These are phyloP conservation scores for Tursiops truncatus DNA, from an alignment of 2,113 vertebrate genomes.

Conservation along the genomic window DNA sequence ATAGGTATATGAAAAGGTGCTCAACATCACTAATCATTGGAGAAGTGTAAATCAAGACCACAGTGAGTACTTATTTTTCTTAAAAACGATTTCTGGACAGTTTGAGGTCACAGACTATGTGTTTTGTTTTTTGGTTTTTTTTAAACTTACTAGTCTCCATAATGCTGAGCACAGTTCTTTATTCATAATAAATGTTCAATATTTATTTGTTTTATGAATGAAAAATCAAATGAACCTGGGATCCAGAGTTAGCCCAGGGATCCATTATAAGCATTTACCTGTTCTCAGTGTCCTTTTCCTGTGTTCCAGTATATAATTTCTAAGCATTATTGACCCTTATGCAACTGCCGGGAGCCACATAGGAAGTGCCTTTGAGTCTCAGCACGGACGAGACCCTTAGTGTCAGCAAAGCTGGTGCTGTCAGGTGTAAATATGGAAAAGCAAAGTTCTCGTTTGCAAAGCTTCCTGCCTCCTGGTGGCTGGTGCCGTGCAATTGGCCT, in stretches of 20 bases:
- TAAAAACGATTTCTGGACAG: conserved; percentile 7
- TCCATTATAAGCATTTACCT: background rate
- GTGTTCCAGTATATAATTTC: background rate
- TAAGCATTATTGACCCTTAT: background rate
- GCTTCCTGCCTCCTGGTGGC: too few species aligned
- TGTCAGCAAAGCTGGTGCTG: too few species aligned
- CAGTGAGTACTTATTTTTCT: background rate
- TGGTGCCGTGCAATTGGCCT: too few species aligned
- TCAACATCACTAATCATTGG: background rate
- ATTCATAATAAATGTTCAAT: conserved; percentile 19
- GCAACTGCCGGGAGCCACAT: too few species aligned
- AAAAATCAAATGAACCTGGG: background rate
- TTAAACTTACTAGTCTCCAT: background rate
- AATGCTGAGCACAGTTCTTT: background rate
- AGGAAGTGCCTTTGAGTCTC: too few species aligned
- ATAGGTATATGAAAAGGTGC: too few species aligned
- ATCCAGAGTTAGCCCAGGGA: background rate
- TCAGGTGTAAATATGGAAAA: too few species aligned
- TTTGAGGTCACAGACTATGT: background rate
- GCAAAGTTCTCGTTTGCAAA: too few species aligned
- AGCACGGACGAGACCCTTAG: too few species aligned
- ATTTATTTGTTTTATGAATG: background rate
- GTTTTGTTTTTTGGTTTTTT: background rate
- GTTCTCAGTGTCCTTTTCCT: background rate
- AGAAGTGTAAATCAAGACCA: background rate